Evolutionary conservation across 2,888 invertebrate genomes (phyloP).

Genomic region (Scaptomyza reducta): DNA sequence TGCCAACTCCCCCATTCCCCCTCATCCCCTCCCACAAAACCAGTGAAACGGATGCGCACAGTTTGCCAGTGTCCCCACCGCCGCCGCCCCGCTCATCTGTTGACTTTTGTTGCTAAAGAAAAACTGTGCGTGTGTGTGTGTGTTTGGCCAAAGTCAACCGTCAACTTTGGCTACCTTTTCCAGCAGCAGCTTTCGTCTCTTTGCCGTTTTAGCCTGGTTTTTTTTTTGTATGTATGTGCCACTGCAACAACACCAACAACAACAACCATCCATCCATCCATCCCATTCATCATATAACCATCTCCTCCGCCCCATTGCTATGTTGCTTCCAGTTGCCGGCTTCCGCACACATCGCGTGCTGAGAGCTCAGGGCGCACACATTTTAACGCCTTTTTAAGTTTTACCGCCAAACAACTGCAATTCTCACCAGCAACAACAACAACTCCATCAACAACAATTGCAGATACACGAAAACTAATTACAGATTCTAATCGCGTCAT

Average conservation of each 20-base stretch:
- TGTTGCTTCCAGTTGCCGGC: constrained; percentile 42
- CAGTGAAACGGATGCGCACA: constrained; percentile 58
- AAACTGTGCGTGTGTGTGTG: constrained; percentile 19
- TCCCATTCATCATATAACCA: constrained; percentile 51
- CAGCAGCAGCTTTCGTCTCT: constrained; percentile 15
- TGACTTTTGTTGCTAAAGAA: constrained; percentile 43
- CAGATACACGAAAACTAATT: constrained; percentile 81
- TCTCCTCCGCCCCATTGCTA: constrained; percentile 24
- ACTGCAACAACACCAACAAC: constrained; percentile 17
- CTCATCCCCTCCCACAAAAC: constrained; percentile 19
- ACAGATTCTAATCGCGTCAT: constrained; percentile 82
- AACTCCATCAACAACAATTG: constrained; percentile 70
- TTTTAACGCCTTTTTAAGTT: constrained; percentile 81
- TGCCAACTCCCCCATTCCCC: constrained; percentile 34
- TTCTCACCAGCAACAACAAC: constrained; percentile 60
- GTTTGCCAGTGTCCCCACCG: constrained; percentile 27
- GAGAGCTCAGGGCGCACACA: constrained; percentile 64
- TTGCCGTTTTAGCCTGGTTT: neutral
- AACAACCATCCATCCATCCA: constrained; percentile 12
- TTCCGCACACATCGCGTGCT: constrained; percentile 70
- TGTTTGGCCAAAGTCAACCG: constrained; percentile 57
- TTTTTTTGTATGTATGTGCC: constrained; percentile 37
- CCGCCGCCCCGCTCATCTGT: constrained; percentile 12
- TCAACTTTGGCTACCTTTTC: constrained; percentile 49
- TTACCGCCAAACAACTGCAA: constrained; percentile 78